Evolutionary conservation across 2,113 vertebrate species (phyloP).

Genomic region (Sylvia atricapilla): DNA sequence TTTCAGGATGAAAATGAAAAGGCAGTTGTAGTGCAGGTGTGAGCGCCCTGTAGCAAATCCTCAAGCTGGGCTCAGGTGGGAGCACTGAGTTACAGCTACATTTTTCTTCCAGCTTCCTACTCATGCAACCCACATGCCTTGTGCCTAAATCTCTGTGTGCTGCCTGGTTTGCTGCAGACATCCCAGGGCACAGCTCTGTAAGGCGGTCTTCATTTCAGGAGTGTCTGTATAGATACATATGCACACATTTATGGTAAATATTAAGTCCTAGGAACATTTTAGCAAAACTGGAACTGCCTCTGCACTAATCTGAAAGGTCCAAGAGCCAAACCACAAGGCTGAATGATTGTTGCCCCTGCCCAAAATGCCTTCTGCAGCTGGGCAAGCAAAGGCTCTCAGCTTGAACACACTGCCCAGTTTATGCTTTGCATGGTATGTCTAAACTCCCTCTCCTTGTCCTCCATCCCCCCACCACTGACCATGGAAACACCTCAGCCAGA

Average conservation of each 20-base stretch:
- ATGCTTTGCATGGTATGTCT: not conserved
- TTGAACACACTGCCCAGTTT: not conserved
- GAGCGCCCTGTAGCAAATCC: not conserved
- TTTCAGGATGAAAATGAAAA: not conserved
- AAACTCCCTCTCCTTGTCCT: not conserved
- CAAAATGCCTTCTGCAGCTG: not conserved
- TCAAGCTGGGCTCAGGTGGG: not conserved
- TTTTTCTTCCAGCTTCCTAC: not conserved
- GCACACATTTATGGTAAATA: not conserved
- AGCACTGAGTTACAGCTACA: not conserved
- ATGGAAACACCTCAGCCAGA: accelerated
- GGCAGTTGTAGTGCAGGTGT: accelerated
- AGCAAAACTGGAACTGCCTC: not conserved
- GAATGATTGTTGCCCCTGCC: not conserved
- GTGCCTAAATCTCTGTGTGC: not conserved
- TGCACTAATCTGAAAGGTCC: not conserved
- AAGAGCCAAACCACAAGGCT: not conserved
- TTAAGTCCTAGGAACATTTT: not conserved
- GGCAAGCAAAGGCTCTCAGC: not conserved
- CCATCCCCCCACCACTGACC: not conserved
- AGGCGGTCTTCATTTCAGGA: not conserved
- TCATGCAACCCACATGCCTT: accelerated
- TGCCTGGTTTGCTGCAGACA: not conserved
- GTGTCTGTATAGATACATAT: accelerated
- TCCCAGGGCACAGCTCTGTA: not conserved